Conservation (phyloP, 1,140 invertebrate genomes). For the Drosophila nigromelanica region DNA sequence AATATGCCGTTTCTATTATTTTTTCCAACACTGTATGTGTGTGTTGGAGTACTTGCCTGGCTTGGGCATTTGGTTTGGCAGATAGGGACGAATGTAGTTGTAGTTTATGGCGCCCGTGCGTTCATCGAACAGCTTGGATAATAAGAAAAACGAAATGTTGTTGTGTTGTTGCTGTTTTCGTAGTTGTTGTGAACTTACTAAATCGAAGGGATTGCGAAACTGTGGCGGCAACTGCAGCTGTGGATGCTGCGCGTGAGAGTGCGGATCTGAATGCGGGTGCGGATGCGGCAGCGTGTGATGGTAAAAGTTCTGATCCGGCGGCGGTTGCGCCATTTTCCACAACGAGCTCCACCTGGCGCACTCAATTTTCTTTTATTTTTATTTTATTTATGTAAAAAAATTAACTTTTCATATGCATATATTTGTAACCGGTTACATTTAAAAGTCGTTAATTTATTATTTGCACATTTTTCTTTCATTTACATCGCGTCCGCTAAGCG, state of each 20-base stretch:
- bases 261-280: conserved; percentile 63
- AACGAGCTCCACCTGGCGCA: conserved; percentile 34
- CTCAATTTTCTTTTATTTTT: conserved; percentile 10
- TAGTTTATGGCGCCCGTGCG: conserved; percentile 77
- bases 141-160: conserved; percentile 16
- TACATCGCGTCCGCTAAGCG: conserved; percentile 50
- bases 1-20: too few species aligned
- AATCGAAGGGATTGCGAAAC: conserved; percentile 77
- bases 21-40: background rate
- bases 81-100: conserved; percentile 76
- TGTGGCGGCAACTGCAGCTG: conserved; percentile 77
- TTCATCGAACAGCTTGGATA: conserved; percentile 71
- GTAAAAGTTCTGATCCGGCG: conserved; percentile 79
- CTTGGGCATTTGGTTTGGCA: conserved; percentile 72
- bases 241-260: conserved; percentile 55
- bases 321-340: conserved; percentile 80
- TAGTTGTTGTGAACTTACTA: conserved; percentile 53
- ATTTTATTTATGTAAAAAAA: background rate
- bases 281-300: conserved; percentile 69
- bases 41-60: conserved; percentile 59
- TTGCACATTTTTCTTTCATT: conserved; percentile 68
- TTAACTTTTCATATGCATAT: conserved; percentile 23
- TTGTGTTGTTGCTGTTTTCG: conserved; percentile 9
- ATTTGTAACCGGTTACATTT: conserved; percentile 71
- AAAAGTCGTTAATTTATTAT: conserved; percentile 57